Evolutionary conservation across 2,797 vertebrate species (phyloP).

Genomic region (Spinibarbus caldwelli): DNA sequence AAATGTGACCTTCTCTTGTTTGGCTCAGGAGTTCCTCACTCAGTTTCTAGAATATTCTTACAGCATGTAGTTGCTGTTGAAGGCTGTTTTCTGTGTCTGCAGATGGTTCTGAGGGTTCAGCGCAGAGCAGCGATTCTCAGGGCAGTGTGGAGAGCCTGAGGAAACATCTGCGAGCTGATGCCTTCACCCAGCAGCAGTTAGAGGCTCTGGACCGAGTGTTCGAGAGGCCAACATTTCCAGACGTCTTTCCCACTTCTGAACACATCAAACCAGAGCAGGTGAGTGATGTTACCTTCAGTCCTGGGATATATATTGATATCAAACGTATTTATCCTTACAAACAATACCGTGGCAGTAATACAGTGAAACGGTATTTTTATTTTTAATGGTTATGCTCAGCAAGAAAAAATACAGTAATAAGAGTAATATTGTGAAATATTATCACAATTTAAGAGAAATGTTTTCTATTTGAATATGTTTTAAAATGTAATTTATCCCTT

Average conservation of each 20-base stretch:
- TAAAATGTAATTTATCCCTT: background rate
- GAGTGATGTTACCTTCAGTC: conserved; percentile 61
- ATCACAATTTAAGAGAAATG: background rate
- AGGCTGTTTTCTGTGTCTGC: conserved; percentile 64
- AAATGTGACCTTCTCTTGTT: background rate
- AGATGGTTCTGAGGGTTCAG: conserved; percentile 98
- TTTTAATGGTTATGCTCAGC: background rate
- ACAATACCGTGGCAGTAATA: background rate
- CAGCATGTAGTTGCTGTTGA: background rate
- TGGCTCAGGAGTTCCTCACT: background rate
- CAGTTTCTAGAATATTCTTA: background rate
- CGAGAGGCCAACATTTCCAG: conserved; percentile 95
- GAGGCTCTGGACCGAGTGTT: conserved; percentile 99
- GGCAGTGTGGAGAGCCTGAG: conserved; percentile 99
- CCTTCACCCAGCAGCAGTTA: conserved; percentile 99
- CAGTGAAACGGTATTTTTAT: background rate
- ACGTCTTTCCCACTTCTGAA: conserved; percentile 95
- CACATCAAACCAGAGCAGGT: conserved; percentile 99
- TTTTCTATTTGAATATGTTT: background rate
- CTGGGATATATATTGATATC: background rate
- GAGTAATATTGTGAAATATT: background rate
- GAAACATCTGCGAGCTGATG: conserved; percentile 98
- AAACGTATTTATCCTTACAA: background rate
- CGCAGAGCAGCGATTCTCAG: conserved; percentile 97
- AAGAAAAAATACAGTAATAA: background rate